Base-by-base conservation (phyloP, 2,797 vertebrate species). In the Onychomys torridus region DNA sequence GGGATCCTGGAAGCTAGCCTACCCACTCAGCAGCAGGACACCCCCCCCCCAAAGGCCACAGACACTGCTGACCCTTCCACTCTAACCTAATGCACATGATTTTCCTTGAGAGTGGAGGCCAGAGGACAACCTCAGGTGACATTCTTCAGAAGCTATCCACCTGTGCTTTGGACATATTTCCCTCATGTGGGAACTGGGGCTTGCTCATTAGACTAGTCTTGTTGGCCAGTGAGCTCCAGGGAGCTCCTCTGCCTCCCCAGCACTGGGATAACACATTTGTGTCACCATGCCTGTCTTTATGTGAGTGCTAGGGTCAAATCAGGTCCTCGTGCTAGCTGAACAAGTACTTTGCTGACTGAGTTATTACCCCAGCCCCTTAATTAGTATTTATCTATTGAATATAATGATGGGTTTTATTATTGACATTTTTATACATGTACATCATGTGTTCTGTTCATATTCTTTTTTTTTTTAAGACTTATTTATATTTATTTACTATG, bases 1-100 rank as follows among this genome's bases (percentile, higher is more conserved):
- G 13, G 46, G 55, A 46, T 25, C 49, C 59, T 43, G 2, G 37
- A 91, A 52, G 2, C 40, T 69, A 40, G 77, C 23, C 61, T 14
- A n/a, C 14, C 32, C 4, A 78, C 3, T 32, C 9, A 16, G 34
- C 7, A 46, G 3, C 2, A 0, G 29, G 14, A 5, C 19, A 2
- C 0, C 17, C 3, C 5, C 17, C 3, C 5, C 8, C 37, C n/a
- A 52, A 55, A 46, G 29, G 49, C 78, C 34, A 0, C 1, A 17
- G 11, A n/a, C 46, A 55, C 34, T 7, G n/a, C 34, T 23, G 16
- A 34, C 25, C 34, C 27, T 46, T 8, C n/a, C 4, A 7, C 17
- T 37, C 23, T 76, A 29, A 5, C 2, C 16, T 21, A 0, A 1
- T 9, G 23, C 0, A 2, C 11, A 2, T 12, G 37, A 49, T 89